Evolutionary conservation across 2,797 vertebrate genomes (phyloP), one percentile per base, ranked within the genome.

Genomic region (Manis javanica): DNA sequence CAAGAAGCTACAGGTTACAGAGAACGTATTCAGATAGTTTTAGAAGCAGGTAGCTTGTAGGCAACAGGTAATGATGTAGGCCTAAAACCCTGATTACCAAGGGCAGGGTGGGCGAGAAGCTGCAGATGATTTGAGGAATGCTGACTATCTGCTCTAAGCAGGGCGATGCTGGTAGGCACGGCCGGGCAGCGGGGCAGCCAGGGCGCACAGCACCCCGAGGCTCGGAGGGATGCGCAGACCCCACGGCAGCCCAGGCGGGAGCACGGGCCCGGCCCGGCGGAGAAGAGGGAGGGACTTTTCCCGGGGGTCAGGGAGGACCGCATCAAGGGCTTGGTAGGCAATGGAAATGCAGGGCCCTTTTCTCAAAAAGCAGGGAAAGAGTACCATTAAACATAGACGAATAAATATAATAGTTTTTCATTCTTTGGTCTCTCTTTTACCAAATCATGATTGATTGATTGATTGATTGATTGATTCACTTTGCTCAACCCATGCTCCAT

Each of bases 121-220:
- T 49, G 51, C 19, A n/a, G 9, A 21, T 5, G 14, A 26, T 46
- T 29, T 10, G 11, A 87, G 78, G 55, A 55, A 53, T n/a, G 13
- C 23, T 3, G 1, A 31, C 39, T 46, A 8, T 6, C 61, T 57
- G 24, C 26, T 53, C 1, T 31, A 24, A 37, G 1, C 37, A 23
- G 49, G 31, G 7, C 2, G 8, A 51, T 13, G 11, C 19, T 7
- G 7, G 13, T 46, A 13, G 37, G n/a, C n/a, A 21, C 1, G 12
- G 37, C 18, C 5, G 1, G 11, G 19, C 5, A 13, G 39, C 3
- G 7, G 4, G 7, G 34, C 3, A 3, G n/a, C 3, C 13, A 31
- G 18, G 1, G 2, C 15, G 14, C 4, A 7, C 26, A 5, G 16
- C 26, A 18, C 31, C 12, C 2, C 0, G 46, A 74, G 13, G 15